These are phyloP conservation scores for Phocides pigmalion DNA, from an alignment of 1,140 invertebrate genomes.

Conservation along the genomic window DNA sequence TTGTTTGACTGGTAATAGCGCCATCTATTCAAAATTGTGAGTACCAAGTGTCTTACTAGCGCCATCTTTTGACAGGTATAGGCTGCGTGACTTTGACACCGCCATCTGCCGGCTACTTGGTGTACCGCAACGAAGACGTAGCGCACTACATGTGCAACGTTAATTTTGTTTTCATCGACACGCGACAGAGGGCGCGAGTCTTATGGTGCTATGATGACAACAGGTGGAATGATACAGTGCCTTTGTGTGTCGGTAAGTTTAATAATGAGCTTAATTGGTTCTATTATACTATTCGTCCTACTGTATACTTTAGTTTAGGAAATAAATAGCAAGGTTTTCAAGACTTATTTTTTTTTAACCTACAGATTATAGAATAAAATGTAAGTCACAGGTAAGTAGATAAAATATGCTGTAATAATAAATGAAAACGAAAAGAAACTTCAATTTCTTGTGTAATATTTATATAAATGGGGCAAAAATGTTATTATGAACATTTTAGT, in stretches of 20 bases:
- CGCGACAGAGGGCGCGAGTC: constrained; percentile 74
- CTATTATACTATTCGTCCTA: no score
- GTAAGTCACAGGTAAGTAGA: no score
- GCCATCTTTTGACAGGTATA: constrained; percentile 72
- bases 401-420: no score
- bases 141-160: constrained; percentile 86
- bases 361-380: no score
- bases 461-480: no score
- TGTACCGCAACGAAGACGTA: constrained; percentile 82
- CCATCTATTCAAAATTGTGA: constrained; percentile 34
- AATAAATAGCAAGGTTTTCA: no score
- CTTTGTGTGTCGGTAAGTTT: constrained; percentile 86
- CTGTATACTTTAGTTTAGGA: no score
- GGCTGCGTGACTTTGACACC: constrained; percentile 84
- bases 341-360: no score
- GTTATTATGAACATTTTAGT: no score
- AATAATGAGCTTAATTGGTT: background rate
- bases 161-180: constrained; percentile 85
- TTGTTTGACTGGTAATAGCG: no score
- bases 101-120: constrained; percentile 85
- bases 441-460: no score
- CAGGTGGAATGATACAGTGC: constrained; percentile 85
- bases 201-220: constrained; percentile 84
- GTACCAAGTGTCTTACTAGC: constrained; percentile 11
- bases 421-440: no score